Evolutionary conservation across 2,888 invertebrate genomes (phyloP).

Genomic region (Iphiclides podalirius): DNA sequence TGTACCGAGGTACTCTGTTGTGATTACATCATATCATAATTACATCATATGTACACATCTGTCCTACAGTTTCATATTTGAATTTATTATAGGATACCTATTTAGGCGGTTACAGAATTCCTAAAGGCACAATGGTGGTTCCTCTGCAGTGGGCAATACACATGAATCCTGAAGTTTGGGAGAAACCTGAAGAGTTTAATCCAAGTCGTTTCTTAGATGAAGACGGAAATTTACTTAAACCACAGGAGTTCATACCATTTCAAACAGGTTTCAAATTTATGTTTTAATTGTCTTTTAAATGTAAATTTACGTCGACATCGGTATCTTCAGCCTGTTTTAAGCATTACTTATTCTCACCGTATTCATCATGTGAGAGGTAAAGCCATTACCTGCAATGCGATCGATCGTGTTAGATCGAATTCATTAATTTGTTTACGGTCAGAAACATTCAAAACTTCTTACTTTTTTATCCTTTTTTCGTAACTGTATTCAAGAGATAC

Average conservation of each 20-base stretch:
- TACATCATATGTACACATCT: too few species aligned
- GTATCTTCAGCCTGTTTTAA: too few species aligned
- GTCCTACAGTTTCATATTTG: conserved; percentile 8
- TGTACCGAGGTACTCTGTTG: conserved; percentile 60
- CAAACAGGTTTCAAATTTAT: conserved; percentile 83
- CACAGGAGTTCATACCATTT: conserved; percentile 88
- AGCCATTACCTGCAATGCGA: too few species aligned
- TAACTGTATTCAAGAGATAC: conserved; percentile 9
- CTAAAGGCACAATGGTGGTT: conserved; percentile 86
- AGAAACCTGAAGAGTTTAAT: conserved; percentile 83
- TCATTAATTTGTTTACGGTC: background rate
- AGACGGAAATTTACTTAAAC: conserved; percentile 81
- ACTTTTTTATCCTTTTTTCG: conserved; percentile 6
- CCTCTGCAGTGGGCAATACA: conserved; percentile 91
- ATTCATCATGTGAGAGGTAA: too few species aligned
- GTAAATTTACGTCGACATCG: too few species aligned
- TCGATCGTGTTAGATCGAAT: background rate
- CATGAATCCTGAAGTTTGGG: conserved; percentile 84
- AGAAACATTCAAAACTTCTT: conserved; percentile 15
- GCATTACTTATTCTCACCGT: too few species aligned
- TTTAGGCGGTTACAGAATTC: conserved; percentile 82
- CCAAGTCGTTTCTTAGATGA: conserved; percentile 85
- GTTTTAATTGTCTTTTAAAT: too few species aligned
- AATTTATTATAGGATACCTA: conserved; percentile 67
- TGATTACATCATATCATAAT: background rate